Percentiles rank a stretch among this genome's conserved stretches.
Conservation (phyloP, 2,888 invertebrate species). For the Blastobasis adustella region DNA sequence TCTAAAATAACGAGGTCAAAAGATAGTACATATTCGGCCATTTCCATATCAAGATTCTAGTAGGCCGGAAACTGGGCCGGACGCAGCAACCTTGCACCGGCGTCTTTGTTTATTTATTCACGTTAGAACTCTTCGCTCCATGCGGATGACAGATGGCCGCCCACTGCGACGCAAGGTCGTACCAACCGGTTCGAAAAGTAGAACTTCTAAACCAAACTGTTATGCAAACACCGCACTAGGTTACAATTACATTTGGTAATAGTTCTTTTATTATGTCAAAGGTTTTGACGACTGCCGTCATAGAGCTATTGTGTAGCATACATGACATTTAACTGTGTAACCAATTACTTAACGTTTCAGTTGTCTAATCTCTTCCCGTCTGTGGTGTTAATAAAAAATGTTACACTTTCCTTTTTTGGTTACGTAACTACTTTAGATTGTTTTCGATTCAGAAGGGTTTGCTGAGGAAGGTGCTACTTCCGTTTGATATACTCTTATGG, state of each 20-base stretch:
- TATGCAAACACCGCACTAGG: constrained; percentile 31
- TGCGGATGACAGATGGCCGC: constrained; percentile 42
- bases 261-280: constrained; percentile 8
- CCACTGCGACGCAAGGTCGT: constrained; percentile 46
- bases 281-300: constrained; percentile 11
- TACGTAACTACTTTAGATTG: too few relatives aligned
- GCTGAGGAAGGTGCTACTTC: too few relatives aligned
- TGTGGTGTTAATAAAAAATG: too few relatives aligned
- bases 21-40: constrained; percentile 20
- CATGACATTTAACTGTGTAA: too few relatives aligned
- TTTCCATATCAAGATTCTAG: constrained; percentile 22
- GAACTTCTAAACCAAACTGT: constrained; percentile 33
- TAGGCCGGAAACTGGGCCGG: constrained; percentile 41
- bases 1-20: constrained; percentile 26
- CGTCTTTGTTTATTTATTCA: constrained; percentile 29
- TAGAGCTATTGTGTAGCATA: neutral
- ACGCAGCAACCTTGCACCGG: constrained; percentile 35
- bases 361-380: too few relatives aligned
- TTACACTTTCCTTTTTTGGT: too few relatives aligned
- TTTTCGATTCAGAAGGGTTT: too few relatives aligned
- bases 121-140: constrained; percentile 17
- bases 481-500: too few relatives aligned
- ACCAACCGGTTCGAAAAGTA: constrained; percentile 44
- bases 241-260: constrained; percentile 11
- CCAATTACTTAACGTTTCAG: too few relatives aligned